These are phyloP conservation scores for Drosophila mettleri DNA, from an alignment of 2,888 invertebrate genomes.

Conservation along the genomic window DNA sequence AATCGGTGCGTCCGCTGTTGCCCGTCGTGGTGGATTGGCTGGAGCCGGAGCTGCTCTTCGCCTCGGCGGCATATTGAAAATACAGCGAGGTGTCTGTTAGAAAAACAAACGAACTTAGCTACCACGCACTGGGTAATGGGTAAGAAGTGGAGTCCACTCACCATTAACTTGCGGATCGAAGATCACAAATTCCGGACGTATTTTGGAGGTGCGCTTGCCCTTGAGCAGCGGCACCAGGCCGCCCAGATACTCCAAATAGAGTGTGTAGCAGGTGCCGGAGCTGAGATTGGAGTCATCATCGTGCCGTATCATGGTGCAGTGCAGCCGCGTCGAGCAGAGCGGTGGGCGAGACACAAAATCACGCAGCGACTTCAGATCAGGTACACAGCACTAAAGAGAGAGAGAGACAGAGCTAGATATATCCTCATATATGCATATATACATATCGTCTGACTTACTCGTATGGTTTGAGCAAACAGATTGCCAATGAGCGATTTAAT, in stretches of 20 bases:
- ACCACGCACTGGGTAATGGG: no score
- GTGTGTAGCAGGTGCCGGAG: conserved; percentile 92
- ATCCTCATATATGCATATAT: neutral
- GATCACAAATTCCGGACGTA: conserved; percentile 98
- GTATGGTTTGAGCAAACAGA: conserved; percentile 96
- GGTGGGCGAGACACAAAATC: conserved; percentile 98
- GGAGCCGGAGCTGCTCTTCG: conserved; percentile 86
- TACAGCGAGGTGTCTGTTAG: conserved; percentile 77
- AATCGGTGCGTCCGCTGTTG: conserved; percentile 87
- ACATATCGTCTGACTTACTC: conserved; percentile 87
- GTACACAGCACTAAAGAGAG: conserved; percentile 93
- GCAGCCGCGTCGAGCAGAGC: conserved; percentile 92
- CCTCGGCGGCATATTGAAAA: conserved; percentile 85
- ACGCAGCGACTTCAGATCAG: conserved; percentile 93
- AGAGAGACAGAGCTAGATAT: neutral
- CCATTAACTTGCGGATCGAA: conserved; percentile 95
- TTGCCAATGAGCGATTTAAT: conserved; percentile 93
- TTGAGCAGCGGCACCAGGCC: conserved; percentile 98
- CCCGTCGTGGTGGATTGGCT: conserved; percentile 86
- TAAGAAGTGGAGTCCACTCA: conserved; percentile 54
- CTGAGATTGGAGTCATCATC: conserved; percentile 91
- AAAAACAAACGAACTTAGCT: no score
- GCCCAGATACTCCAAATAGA: conserved; percentile 97
- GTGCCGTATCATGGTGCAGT: conserved; percentile 98
- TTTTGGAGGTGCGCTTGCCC: conserved; percentile 97